Base-by-base conservation (phyloP, 2,888 invertebrate species). In the Monoplex corrugatus region DNA sequence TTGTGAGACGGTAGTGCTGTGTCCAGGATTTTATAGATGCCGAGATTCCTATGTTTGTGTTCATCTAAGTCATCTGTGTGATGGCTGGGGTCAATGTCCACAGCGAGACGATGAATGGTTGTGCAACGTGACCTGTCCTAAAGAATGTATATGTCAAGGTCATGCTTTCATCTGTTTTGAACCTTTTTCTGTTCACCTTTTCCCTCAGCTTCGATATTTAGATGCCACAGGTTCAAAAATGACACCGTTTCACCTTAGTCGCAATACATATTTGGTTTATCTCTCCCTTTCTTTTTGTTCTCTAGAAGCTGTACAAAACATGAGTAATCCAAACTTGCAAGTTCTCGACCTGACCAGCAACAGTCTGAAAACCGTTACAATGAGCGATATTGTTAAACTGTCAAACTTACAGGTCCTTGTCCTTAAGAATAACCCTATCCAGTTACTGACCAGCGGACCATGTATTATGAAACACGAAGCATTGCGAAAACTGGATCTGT, bases 11-110 rank as follows among this genome's bases (percentile, higher is more conserved):
- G 6, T n/a, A n/a, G n/a, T 35, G 35, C 23, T 23, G 23, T 83
- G 83, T 23, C 16, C 44, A 6, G 83, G 83, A 28, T 83, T 83
- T n/a, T 83, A 83, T n/a, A 10, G 44, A n/a, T 83, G 83, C n/a
- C 45, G 43, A 6, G 13, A 16, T 8, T 83, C 83, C 5, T 44
- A 35, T 32, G 38, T 83, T 23, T 83, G 83, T 28, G 43, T 83
- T 6, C 83, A 83, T 45, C 28, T 13, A 44, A 44, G 28, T 45
- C n/a, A 83, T 23, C 35, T 83, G 23, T 83, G 83, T 44, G 83
- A 83, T 23, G 83, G 44, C 45, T 40, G n/a, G n/a, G 83, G 35
- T 32, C 83, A 83, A n/a, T 83, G 83, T 44, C 83, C 83, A 32
- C 83, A 35, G n/a, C 44, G 38, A 5, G 83, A 83, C 38, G 83